A percentile compares a stretch with the other conserved stretches of the same genome.
Conservation (phyloP, 2,888 invertebrate genomes). For the Eristalis tenax region DNA sequence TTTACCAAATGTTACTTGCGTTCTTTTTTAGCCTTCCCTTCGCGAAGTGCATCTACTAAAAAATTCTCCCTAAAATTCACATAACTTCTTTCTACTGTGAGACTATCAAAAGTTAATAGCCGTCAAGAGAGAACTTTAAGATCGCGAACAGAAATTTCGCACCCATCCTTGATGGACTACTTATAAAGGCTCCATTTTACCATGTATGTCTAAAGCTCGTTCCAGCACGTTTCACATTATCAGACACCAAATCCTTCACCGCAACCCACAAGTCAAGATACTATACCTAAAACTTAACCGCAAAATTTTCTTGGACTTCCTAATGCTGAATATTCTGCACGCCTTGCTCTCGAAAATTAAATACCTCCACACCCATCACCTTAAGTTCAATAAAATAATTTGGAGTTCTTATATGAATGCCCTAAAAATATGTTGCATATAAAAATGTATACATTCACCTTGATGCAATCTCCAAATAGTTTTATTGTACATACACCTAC, state of each 20-base stretch:
- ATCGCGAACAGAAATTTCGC: no score
- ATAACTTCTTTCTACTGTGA: no score
- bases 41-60: no score
- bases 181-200: no score
- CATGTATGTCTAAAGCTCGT: neutral
- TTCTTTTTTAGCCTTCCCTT: no score
- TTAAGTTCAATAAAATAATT: slow-evolving; percentile 60
- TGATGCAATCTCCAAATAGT: slow-evolving; percentile 45
- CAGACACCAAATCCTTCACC: neutral
- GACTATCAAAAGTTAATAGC: no score
- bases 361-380: neutral
- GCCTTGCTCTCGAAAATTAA: slow-evolving; percentile 60
- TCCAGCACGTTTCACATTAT: neutral
- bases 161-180: no score
- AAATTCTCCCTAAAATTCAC: no score
- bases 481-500: slow-evolving; percentile 32
- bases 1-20: no score
- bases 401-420: slow-evolving; percentile 59
- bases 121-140: no score
- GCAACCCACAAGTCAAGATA: slow-evolving; percentile 15
- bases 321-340: slow-evolving; percentile 63
- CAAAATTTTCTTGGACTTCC: slow-evolving; percentile 37
- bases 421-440: slow-evolving; percentile 7
- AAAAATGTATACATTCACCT: slow-evolving; percentile 40
- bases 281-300: slow-evolving; percentile 20